Percentiles rank a stretch among this genome's conserved stretches.
Evolutionary conservation across 92 coral and sea anemone genomes (phyloP).

Genomic region (Isaurus tuberculatus): DNA sequence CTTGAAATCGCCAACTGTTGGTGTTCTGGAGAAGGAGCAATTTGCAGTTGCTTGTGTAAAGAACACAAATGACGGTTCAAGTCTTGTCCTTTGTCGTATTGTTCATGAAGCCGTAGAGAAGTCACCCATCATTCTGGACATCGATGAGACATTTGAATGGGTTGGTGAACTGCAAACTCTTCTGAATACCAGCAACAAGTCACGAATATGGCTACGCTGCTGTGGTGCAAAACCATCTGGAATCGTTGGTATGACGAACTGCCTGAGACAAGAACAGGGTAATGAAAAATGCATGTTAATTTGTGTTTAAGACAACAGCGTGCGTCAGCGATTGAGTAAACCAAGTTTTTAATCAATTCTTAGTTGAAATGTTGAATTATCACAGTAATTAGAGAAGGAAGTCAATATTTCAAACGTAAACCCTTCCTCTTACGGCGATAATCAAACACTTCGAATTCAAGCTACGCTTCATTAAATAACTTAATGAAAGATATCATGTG

Average conservation of each 20-base stretch:
- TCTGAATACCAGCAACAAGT: conserved; percentile 56
- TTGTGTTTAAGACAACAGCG: no score
- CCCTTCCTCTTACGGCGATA: no score
- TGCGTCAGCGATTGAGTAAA: no score
- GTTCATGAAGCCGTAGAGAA: conserved; percentile 52
- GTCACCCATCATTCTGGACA: conserved; percentile 62
- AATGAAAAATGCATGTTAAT: neutral
- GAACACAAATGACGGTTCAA: conserved; percentile 54
- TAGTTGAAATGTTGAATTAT: no score
- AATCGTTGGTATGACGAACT: conserved; percentile 87
- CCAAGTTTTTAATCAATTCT: no score
- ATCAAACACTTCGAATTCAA: no score
- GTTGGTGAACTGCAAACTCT: conserved; percentile 71
- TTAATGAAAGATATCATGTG: no score
- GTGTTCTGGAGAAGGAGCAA: conserved; percentile 53
- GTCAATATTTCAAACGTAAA: no score
- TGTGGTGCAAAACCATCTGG: conserved; percentile 62
- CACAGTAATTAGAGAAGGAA: no score
- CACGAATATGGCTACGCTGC: conserved; percentile 74
- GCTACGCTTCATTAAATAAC: no score
- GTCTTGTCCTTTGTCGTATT: conserved; percentile 69
- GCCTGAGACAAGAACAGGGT: conserved; percentile 75
- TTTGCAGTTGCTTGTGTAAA: conserved; percentile 66
- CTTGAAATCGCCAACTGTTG: conserved; percentile 34
- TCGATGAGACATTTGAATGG: conserved; percentile 78